A percentile compares a stretch with the other conserved stretches of the same genome.
Conservation (phyloP, 2,113 vertebrate genomes). For the Malaclemys terrapin region DNA sequence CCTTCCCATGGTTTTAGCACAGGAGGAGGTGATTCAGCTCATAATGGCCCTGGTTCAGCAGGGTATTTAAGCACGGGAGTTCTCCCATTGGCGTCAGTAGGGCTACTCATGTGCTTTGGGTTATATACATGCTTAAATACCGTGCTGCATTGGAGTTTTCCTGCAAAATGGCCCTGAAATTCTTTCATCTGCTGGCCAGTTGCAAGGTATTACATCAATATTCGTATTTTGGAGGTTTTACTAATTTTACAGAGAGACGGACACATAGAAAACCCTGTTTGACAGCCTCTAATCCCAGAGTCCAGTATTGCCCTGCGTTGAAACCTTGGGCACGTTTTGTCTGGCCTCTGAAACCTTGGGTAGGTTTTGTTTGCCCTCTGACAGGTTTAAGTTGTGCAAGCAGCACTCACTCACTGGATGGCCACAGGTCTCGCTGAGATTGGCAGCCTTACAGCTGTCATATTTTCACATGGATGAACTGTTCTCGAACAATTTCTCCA, state of each 20-base stretch:
- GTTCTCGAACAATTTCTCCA: conserved; percentile 73
- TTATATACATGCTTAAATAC: conserved; percentile 55
- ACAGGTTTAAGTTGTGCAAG: conserved; percentile 41
- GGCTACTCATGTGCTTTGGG: conserved; percentile 43
- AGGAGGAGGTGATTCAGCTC: background rate
- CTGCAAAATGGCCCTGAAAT: conserved; percentile 41
- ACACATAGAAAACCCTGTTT: background rate
- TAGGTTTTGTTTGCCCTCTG: conserved; percentile 19
- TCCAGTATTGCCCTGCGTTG: conserved; percentile 4
- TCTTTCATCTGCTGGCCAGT: conserved; percentile 45
- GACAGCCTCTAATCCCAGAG: background rate
- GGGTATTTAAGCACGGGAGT: conserved; percentile 2
- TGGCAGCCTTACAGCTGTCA: conserved; percentile 65
- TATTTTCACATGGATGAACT: conserved; percentile 78
- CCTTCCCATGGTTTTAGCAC: background rate
- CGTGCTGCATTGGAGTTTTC: conserved; percentile 34
- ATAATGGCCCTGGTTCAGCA: background rate
- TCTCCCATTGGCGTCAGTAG: conserved; percentile 46
- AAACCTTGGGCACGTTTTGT: background rate
- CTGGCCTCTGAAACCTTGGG: background rate
- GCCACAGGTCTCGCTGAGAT: conserved; percentile 58
- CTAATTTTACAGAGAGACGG: conserved; percentile 17
- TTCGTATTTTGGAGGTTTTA: background rate
- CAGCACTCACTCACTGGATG: conserved; percentile 24
- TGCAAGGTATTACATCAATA: conserved; percentile 38